Percentiles rank a stretch among this genome's conserved stretches.
These are phyloP conservation scores for Scylla paramamosain DNA, from an alignment of 1,140 invertebrate genomes.

Conservation along the genomic window DNA sequence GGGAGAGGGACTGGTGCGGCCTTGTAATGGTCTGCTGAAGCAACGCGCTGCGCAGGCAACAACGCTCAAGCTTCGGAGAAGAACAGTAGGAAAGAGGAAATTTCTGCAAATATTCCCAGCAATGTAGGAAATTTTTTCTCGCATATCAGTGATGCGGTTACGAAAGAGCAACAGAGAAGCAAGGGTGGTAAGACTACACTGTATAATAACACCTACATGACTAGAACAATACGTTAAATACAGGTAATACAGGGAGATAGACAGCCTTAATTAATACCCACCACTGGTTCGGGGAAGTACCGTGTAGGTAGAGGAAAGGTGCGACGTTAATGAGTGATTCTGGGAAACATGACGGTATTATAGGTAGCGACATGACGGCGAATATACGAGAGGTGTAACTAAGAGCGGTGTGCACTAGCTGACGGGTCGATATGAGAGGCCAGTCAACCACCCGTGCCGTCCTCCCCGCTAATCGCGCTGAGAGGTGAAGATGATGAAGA, in stretches of 20 bases:
- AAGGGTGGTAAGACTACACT: background rate
- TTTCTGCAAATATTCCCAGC: background rate
- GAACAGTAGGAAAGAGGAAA: background rate
- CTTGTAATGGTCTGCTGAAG: constrained; percentile 4
- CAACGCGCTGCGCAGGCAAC: background rate
- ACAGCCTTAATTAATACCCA: background rate
- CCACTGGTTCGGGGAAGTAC: background rate
- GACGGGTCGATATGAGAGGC: no score
- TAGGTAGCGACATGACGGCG: background rate
- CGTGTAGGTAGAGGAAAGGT: background rate
- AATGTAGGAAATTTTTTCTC: background rate
- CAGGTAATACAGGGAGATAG: background rate
- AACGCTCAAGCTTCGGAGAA: background rate
- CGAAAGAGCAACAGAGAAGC: background rate
- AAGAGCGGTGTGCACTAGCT: no score
- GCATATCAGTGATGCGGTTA: background rate
- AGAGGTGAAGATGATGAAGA: no score
- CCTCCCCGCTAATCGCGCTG: no score
- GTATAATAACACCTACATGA: no score
- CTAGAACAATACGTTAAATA: background rate
- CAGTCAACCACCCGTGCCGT: no score
- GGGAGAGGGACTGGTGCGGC: background rate
- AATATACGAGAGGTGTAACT: no score
- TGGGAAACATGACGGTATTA: background rate
- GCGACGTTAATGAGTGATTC: background rate